Evolutionary conservation across 2,113 vertebrate species (phyloP), one percentile per base, ranked within the genome.

Genomic region (Mobula hypostoma): DNA sequence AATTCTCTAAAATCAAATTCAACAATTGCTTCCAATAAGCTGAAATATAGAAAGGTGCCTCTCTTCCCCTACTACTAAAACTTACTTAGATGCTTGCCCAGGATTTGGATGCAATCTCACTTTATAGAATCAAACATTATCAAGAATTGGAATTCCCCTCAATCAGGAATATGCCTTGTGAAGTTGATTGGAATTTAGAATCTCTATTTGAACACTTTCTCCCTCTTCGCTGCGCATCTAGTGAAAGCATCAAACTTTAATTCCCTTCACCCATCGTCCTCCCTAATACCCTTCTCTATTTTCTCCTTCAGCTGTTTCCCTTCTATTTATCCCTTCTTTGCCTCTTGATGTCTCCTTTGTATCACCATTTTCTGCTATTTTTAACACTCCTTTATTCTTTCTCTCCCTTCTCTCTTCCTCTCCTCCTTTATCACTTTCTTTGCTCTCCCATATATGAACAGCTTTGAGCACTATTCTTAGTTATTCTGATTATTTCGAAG

Each of bases 371-470:
- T 48, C 17, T 8, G 21, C 19, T 56, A 48, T 24, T 80, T 17
- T 27, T 27, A 12, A 21, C 58, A 6, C 9, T 5, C 29, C 15
- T 14, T 9, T 61, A 40, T 29, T 3, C 1, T 40, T 15, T 7
- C 12, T 12, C 2, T 5, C 2, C 1, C 21, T 2, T 7, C 2
- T 12, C 7, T 0, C 24, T 7, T 15, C 56, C 8, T 5, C 0
- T n/a, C 19, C 7, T 1, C 6, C 72, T 19, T 19, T 24, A 15
- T 14, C 94, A 24, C 21, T 56, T 36, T 82, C n/a, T 11, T 19
- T 68, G 7, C 27, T 2, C n/a, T 61, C 74, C 27, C 19, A 11
- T 21, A 12, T 87, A 27, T 87, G 56, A 87, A 9, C 56, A 87
- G 56, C 61, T 63, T 87, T 63, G 27, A 88, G 61, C 80, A 48